Conservation (phyloP, 2,113 vertebrate genomes). For the Stercorarius parasiticus region DNA sequence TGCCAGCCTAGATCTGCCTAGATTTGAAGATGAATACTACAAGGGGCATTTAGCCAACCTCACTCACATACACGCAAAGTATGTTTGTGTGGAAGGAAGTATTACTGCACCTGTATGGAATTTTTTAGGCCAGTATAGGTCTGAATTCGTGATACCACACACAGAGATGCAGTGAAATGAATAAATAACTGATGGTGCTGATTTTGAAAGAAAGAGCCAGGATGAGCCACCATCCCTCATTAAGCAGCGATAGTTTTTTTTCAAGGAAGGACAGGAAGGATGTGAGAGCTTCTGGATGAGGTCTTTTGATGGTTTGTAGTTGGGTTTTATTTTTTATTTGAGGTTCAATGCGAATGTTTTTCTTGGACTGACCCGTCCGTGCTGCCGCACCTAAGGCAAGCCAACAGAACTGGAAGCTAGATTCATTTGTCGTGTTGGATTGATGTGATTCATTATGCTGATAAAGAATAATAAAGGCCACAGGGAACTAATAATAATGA, state of each 20-base stretch:
- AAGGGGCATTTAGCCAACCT: neutral
- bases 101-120: neutral
- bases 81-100: neutral
- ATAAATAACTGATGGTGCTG: neutral
- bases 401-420: neutral
- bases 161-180: neutral
- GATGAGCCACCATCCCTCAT: neutral
- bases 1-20: neutral
- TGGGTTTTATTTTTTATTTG: neutral
- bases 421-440: neutral
- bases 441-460: neutral
- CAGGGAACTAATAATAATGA: neutral
- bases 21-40: neutral
- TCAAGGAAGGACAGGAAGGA: neutral
- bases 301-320: neutral
- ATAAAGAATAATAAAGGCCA: neutral
- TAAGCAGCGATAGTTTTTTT: neutral
- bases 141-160: neutral
- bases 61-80: neutral
- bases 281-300: neutral
- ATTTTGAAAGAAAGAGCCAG: neutral
- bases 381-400: neutral
- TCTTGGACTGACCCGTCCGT: neutral
- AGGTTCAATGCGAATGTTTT: neutral
- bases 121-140: neutral